Base-by-base conservation (phyloP, 2,113 vertebrate genomes). In the Proterorhinus semilunaris region DNA sequence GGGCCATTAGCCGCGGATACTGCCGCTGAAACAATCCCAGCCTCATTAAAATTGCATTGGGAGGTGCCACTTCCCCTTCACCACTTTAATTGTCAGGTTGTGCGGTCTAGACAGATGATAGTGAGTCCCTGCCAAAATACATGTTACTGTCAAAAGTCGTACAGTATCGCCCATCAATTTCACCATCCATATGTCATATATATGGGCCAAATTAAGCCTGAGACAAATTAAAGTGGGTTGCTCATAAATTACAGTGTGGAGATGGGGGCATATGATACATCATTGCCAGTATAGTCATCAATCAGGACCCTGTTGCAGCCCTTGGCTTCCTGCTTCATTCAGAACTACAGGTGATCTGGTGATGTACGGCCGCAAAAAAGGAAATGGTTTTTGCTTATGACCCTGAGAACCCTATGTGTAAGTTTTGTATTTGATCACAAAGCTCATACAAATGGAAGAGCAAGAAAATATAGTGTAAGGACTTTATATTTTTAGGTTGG, bases 21-120 rank as follows among this genome's bases (percentile, higher is more conserved):
- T 76, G 72, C 86, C 78, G 63, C 66, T 76, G 71, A 74, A 72
- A 77, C 51, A 89, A 80, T 82, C 76, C 66, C 62, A 72, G 69
- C 77, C 87, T 92, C 87, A 91, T 93, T 92, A 93, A 91, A 90
- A 82, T 65, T 87, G 88, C 80, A 90, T 88, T 84, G 83, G 78
- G 82, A 79, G 74, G 86, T 86, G 87, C 83, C 83, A 82, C 91
- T 91, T 90, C 80, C 85, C 86, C 87, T 88, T 87, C 12, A 88
- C 88, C 86, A 91, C 78, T 83, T 84, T 92, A 92, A 92, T 90
- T 89, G 88, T 91, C 89, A 81, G 88, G 79, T 88, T 83, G 86
- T 86, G 86, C 80, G 86, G 87, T 89, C 86, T 76, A 83, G 82
- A 86, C 78, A 80, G 89, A 90, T 90, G 90, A 91, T 83, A 79